A percentile compares a stretch with the other conserved stretches of the same genome.
Conservation (phyloP, 1,140 invertebrate genomes). For the Drosophila tsacasi region DNA sequence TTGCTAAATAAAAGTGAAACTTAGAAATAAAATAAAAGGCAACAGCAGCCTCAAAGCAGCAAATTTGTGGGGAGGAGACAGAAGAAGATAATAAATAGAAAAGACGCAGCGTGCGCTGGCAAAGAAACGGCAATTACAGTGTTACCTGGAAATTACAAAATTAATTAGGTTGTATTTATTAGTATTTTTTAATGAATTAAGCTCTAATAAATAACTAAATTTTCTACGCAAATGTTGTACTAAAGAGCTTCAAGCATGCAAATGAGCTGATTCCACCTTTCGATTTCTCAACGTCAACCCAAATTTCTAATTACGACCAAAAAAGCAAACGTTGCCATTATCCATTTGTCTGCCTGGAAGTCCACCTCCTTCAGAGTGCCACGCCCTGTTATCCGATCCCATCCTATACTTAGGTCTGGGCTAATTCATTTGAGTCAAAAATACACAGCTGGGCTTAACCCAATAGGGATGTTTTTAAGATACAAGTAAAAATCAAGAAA, state of each 20-base stretch:
- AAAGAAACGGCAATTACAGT: neutral
- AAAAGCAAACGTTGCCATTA: conserved; percentile 36
- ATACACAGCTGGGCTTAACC: neutral
- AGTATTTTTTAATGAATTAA: too few relatives aligned
- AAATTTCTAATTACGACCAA: conserved; percentile 28
- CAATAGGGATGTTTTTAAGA: neutral
- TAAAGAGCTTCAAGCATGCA: neutral
- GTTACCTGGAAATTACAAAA: too few relatives aligned
- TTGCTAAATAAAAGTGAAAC: conserved; percentile 71
- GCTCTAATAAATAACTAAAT: too few relatives aligned
- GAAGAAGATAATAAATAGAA: neutral
- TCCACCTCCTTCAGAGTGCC: neutral
- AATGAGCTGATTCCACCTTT: conserved; percentile 4
- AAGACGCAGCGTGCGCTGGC: neutral
- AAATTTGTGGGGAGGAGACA: neutral
- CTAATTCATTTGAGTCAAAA: conserved; percentile 21
- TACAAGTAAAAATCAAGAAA: neutral
- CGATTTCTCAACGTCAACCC: conserved; percentile 30
- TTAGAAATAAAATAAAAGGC: conserved; percentile 49
- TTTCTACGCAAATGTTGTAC: neutral
- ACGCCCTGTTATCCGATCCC: conserved; percentile 27
- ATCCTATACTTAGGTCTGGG: neutral
- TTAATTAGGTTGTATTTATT: too few relatives aligned
- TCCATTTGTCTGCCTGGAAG: conserved; percentile 21
- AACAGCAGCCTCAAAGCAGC: neutral